phyloP scores from a whole-genome alignment of 1,140 invertebrate species.

The Solenopsis fugax region DNA sequence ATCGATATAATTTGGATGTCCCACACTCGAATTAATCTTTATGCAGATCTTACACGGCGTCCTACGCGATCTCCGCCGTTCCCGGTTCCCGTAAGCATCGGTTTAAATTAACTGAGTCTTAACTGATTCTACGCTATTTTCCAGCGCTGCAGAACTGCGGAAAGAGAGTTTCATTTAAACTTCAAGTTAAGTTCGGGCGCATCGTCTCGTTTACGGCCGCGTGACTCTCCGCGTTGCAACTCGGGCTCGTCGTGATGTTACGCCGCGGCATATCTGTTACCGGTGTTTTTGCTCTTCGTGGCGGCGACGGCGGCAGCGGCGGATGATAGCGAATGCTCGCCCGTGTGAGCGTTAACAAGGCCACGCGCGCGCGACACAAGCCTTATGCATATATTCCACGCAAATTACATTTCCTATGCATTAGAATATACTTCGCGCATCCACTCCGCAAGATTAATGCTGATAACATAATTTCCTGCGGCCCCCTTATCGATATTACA shows the following conservation, averaged over 20 bases:
- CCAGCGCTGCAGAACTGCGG: neutral
- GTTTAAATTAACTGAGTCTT: neutral
- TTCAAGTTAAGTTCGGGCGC: constrained; percentile 3
- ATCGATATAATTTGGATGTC: neutral
- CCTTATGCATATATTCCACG: constrained; percentile 50
- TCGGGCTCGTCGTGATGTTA: constrained; percentile 6
- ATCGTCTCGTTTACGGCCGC: neutral
- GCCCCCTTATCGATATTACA: neutral
- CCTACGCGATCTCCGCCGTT: neutral
- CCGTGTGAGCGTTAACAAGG: neutral
- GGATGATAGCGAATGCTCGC: constrained; percentile 14
- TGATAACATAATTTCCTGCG: constrained; percentile 28
- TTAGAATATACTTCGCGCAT: constrained; percentile 18
- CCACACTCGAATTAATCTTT: neutral
- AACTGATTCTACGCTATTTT: neutral
- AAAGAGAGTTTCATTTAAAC: constrained; percentile 13
- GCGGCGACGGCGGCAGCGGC: too few relatives aligned
- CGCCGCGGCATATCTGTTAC: constrained; percentile 25
- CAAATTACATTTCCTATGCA: constrained; percentile 56
- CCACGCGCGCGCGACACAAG: neutral
- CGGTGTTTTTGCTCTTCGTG: constrained; percentile 23
- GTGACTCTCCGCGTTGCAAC: neutral
- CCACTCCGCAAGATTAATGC: constrained; percentile 29
- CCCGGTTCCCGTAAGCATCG: neutral
- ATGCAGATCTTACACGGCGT: neutral